Base-by-base conservation (phyloP, 2,797 vertebrate species). In the Coccyzus lansbergi region DNA sequence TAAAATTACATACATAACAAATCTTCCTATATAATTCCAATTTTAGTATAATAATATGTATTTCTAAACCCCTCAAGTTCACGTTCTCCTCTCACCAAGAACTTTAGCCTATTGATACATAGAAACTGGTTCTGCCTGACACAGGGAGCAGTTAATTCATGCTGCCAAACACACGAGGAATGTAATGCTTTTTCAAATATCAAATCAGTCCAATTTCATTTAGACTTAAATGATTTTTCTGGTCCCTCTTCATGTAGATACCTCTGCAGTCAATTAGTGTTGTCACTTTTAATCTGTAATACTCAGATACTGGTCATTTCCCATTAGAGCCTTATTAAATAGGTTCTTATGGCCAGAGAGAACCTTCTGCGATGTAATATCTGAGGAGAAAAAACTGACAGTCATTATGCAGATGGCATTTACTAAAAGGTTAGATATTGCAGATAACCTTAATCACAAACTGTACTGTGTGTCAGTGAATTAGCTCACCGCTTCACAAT, bases 181-280 rank as follows among this genome's bases (percentile, higher is more conserved):
- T 72, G 82, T 88, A 97, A 97, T 95, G 97, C 96, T 96, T 97
- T 96, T 94, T 97, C 97, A 97, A 98, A 98, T 98, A 98, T 98
- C 98, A 98, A 98, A 98, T 98, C 98, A 98, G 98, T 98, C 98
- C 98, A 99, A 99, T 99, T 99, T 99, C 98, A 98, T 99, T 98
- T 98, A 98, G 97, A 98, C 98, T 98, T 98, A 99, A 99, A 98
- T 99, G 98, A 98, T 98, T 98, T 98, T 98, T 98, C 98, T 98
- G 98, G 98, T 98, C 98, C 98, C 97, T 98, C 97, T 95, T 98
- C 98, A 97, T 98, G 98, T 98, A 98, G 98, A 98, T 98, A 99
- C 98, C 98, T 98, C 98, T 96, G 96, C 98, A 98, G 98, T 99
- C 98, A 99, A 99, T 99, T 99, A 99, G 98, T 98, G 98, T 98